phyloP scores from a whole-genome alignment of 2,797 vertebrate genomes.

The Petrocephalus sullivani region DNA sequence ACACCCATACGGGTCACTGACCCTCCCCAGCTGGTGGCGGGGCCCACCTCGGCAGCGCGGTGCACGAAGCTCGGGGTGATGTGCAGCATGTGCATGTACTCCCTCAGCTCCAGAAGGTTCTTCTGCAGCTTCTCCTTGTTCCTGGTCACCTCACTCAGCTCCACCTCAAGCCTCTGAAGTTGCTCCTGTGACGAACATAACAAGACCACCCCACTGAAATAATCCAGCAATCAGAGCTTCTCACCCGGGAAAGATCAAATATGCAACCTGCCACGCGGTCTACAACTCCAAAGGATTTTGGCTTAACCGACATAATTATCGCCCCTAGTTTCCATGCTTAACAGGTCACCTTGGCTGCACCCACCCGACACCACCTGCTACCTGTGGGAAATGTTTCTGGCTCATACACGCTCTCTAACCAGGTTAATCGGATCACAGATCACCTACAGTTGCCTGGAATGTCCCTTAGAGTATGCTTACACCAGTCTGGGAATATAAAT shows the following conservation, averaged over 20 bases:
- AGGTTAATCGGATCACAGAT: neutral
- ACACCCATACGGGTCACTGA: neutral
- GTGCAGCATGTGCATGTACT: conserved; percentile 87
- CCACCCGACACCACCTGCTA: neutral
- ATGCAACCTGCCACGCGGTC: neutral
- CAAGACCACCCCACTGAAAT: neutral
- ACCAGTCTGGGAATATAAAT: neutral
- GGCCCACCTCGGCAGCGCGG: conserved; percentile 69
- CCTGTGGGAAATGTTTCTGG: neutral
- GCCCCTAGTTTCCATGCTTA: neutral
- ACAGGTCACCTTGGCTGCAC: neutral
- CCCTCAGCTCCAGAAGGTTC: conserved; percentile 84
- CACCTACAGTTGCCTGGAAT: neutral
- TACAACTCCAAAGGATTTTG: neutral
- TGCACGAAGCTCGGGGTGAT: conserved; percentile 77
- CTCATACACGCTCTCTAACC: neutral
- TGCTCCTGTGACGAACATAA: conserved; percentile 70
- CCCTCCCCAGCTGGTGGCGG: neutral
- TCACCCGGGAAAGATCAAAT: neutral
- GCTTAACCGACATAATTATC: neutral
- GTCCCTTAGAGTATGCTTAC: neutral
- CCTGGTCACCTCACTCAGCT: conserved; percentile 83
- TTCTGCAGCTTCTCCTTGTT: conserved; percentile 91
- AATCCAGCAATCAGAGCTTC: neutral
- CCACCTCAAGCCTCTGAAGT: conserved; percentile 85